phyloP scores from a whole-genome alignment of 1,140 invertebrate genomes.

The Brachionus asplanchnoidis region DNA sequence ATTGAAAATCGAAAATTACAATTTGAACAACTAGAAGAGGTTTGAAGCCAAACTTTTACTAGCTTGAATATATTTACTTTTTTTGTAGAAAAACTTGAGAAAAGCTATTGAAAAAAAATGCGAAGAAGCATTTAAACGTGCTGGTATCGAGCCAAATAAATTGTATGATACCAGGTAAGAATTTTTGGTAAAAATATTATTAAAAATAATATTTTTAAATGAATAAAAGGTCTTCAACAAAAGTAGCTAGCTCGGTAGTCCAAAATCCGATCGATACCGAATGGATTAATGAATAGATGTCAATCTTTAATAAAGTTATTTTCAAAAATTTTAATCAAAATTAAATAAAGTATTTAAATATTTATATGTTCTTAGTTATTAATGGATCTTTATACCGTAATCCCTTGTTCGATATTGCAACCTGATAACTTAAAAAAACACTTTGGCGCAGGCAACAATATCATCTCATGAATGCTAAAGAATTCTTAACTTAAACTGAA shows the following conservation, averaged over 20 bases:
- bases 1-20: constrained; percentile 18
- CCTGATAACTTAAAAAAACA: too few species aligned
- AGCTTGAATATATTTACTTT: not conserved
- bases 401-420: too few species aligned
- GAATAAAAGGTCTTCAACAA: not conserved
- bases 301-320: not conserved
- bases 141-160: not conserved
- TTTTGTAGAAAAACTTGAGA: constrained; percentile 11
- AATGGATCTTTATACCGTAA: too few species aligned
- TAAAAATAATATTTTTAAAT: too few species aligned
- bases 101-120: constrained; percentile 33
- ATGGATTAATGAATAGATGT: constrained; percentile 17
- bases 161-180: not conserved
- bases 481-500: too few species aligned
- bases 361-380: too few species aligned
- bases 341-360: not conserved
- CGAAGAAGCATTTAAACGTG: constrained; percentile 22
- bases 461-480: too few species aligned
- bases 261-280: not conserved
- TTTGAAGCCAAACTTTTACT: not conserved
- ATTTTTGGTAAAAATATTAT: not conserved
- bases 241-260: not conserved
- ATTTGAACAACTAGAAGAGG: constrained; percentile 39
- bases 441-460: too few species aligned
- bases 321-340: not conserved